Base-by-base conservation (phyloP, 1,140 invertebrate species). In the Drosophila kohkoa region DNA sequence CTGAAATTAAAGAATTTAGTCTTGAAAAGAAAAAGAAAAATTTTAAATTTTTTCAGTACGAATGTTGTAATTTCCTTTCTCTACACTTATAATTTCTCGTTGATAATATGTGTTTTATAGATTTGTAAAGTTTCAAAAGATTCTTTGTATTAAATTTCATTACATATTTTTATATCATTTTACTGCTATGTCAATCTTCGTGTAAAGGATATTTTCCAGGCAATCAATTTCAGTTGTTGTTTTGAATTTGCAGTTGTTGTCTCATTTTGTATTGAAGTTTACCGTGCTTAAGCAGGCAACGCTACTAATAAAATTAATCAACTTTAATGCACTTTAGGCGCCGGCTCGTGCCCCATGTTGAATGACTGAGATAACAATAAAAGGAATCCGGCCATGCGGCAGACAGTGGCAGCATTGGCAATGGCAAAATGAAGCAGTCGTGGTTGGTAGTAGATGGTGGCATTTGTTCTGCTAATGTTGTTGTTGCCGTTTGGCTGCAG, bases 281-380 rank as follows among this genome's bases (percentile, higher is more conserved):
- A 16, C 30, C 43, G 15, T 13, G 15, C 43, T 43, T 30, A 58
- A 25, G 35, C 55, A 54, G 46, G 54, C 49, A 15, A 32, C 48
- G 41, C 35, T 25, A 82, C 72, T 88, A 82, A 87, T 87, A 87
- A 87, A 82, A 87, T 88, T 88, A 88, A 87, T 87, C 82, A 87
- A 79, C 82, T 87, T 87, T 87, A 87, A 87, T 87, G 82, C 82
- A 87, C 77, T 82, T 75, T 54, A 49, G 58, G 25, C 45, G 62
- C 69, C 52, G 41, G 30, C 49, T 60, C 45, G 38, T 48, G 46
- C 49, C 20, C 67, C 75, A 88, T 74, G 83, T 72, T 75, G 82
- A 88, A 88, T 88, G 80, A 63, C 83, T 88, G 67, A 88, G 82
- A 87, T 87, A 87, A 87, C 82, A 87, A 87, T 87, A 88, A 88